These are phyloP conservation scores for Malacoraja senta DNA, from an alignment of 2,797 vertebrate species.

Conservation along the genomic window DNA sequence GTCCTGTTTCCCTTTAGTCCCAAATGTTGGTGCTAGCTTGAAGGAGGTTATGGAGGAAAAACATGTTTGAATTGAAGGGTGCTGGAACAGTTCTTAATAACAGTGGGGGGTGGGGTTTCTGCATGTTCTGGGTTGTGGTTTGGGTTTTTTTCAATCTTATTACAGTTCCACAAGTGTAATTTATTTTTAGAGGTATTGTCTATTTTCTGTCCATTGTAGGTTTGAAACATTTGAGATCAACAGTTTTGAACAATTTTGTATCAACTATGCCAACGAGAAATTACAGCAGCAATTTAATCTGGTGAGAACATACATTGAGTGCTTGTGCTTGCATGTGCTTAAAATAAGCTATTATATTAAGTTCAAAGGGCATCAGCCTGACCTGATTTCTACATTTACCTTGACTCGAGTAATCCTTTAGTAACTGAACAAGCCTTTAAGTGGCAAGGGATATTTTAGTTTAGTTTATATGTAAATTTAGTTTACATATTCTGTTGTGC, in stretches of 20 bases:
- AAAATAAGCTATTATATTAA: neutral
- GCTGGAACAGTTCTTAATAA: neutral
- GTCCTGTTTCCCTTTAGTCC: neutral
- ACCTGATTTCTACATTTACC: neutral
- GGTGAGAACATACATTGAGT: constrained; percentile 58
- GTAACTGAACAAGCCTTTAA: neutral
- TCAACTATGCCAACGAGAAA: constrained; percentile 96
- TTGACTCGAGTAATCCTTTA: neutral
- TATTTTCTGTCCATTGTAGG: constrained; percentile 54
- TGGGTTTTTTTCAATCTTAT: neutral
- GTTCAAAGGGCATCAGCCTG: neutral
- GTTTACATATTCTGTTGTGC: too few species aligned
- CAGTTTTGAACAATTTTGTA: constrained; percentile 97
- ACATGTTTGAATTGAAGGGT: neutral
- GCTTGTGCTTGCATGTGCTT: neutral
- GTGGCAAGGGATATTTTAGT: neutral
- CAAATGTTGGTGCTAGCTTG: neutral
- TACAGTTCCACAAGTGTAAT: too few species aligned
- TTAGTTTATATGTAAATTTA: neutral
- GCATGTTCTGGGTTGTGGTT: neutral
- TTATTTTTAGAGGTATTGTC: neutral
- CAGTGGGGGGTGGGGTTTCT: neutral
- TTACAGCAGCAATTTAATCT: constrained; percentile 97
- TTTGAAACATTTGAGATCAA: constrained; percentile 95
- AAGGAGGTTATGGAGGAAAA: neutral